Evolutionary conservation across 92 coral and sea anemone genomes (phyloP).

Genomic region (Pocillopora grandis): DNA sequence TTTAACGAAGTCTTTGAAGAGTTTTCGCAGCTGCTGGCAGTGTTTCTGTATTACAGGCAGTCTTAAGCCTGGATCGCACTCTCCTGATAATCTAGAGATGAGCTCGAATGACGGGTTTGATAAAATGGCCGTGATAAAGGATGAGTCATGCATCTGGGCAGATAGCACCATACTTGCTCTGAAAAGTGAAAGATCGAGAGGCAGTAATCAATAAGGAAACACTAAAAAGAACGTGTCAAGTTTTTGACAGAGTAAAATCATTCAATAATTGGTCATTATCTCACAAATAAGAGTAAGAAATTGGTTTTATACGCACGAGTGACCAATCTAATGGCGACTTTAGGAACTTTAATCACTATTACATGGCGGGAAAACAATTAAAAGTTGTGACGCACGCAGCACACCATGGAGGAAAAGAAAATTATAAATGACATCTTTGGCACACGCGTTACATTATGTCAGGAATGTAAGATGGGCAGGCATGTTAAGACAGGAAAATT

Average conservation of each 20-base stretch:
- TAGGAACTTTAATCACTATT: no score
- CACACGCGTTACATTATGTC: not conserved
- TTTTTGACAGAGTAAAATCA: no score
- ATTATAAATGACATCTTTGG: not conserved
- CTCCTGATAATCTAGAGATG: conserved; percentile 62
- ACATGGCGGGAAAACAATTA: not conserved
- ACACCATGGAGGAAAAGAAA: not conserved
- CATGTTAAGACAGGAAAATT: not conserved
- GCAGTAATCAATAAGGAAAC: not conserved
- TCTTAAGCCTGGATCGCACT: conserved; percentile 89
- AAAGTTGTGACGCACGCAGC: not conserved
- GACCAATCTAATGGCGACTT: no score
- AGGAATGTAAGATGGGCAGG: not conserved
- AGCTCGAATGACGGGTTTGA: conserved; percentile 48
- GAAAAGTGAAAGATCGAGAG: not conserved
- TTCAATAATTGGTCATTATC: no score
- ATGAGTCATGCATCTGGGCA: conserved; percentile 59
- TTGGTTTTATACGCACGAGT: no score
- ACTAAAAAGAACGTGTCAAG: no score
- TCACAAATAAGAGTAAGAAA: no score
- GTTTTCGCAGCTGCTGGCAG: conserved; percentile 89
- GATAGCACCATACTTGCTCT: conserved; percentile 88
- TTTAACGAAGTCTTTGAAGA: conserved; percentile 90
- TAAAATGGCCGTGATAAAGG: conserved; percentile 46
- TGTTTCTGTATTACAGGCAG: conserved; percentile 73